phyloP scores from a whole-genome alignment of 1,140 invertebrate species.

The Tyrophagus putrescentiae region DNA sequence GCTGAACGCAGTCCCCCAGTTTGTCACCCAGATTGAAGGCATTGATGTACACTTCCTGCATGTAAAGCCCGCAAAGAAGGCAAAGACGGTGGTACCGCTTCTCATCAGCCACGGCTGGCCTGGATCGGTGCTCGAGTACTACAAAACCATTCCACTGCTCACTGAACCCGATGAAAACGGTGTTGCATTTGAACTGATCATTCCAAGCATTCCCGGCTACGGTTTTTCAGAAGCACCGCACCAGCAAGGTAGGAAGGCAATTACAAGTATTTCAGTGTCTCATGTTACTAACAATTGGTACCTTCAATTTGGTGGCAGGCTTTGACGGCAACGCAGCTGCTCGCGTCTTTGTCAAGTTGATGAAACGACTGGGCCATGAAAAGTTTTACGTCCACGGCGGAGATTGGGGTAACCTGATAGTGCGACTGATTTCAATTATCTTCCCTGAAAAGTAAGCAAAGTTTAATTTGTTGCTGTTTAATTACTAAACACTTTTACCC shows the following conservation, averaged over 20 bases:
- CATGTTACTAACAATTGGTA: not conserved
- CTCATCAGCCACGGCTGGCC: slow-evolving; percentile 61
- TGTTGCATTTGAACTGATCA: slow-evolving; percentile 60
- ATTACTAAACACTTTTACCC: not conserved
- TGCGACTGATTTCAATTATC: slow-evolving; percentile 18
- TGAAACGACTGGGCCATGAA: slow-evolving; percentile 56
- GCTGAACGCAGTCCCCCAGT: slow-evolving; percentile 38
- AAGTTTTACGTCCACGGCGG: slow-evolving; percentile 70
- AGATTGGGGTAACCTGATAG: slow-evolving; percentile 43
- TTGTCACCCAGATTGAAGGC: slow-evolving; percentile 43
- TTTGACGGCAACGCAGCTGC: slow-evolving; percentile 44
- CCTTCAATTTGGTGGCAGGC: slow-evolving; percentile 24
- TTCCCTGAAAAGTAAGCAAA: slow-evolving; percentile 17
- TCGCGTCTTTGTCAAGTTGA: slow-evolving; percentile 61
- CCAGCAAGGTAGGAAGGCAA: slow-evolving; percentile 25
- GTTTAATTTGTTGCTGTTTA: not conserved
- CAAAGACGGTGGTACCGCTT: slow-evolving; percentile 16
- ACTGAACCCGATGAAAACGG: slow-evolving; percentile 38
- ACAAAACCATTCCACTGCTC: slow-evolving; percentile 55
- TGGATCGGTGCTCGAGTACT: slow-evolving; percentile 68
- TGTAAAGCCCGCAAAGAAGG: slow-evolving; percentile 34
- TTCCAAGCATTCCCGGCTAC: slow-evolving; percentile 65
- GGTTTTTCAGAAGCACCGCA: slow-evolving; percentile 59
- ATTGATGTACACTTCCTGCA: slow-evolving; percentile 49
- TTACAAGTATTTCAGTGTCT: not conserved